Conservation (phyloP, 1,140 invertebrate species). For the Dolichoris vasculosae region DNA sequence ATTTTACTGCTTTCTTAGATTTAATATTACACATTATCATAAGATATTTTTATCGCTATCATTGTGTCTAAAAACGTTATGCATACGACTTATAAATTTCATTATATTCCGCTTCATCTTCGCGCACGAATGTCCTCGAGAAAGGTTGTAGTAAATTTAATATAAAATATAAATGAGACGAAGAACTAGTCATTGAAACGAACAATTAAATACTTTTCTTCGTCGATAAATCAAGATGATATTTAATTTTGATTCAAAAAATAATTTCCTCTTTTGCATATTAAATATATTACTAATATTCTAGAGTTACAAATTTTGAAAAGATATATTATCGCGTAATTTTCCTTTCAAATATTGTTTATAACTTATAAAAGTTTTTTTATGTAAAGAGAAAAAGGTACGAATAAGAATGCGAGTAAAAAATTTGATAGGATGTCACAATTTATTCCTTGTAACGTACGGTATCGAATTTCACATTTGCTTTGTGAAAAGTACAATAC, state of each 20-base stretch:
- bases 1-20: background rate
- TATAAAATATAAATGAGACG: background rate
- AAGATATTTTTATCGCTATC: background rate
- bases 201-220: background rate
- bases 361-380: background rate
- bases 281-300: too few relatives aligned
- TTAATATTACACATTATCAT: background rate
- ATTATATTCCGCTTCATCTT: background rate
- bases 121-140: background rate
- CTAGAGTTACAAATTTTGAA: too few relatives aligned
- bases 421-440: too few relatives aligned
- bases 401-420: background rate
- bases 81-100: background rate
- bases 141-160: background rate
- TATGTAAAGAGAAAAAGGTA: background rate
- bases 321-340: background rate
- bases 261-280: too few relatives aligned
- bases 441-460: background rate
- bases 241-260: too few relatives aligned
- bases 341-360: background rate
- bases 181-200: too few relatives aligned
- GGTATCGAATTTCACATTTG: background rate
- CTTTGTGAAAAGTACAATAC: background rate
- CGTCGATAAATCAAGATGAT: background rate
- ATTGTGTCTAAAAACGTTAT: background rate